phyloP scores from a whole-genome alignment of 2,113 vertebrate genomes.

The Chionodraco myersi region DNA sequence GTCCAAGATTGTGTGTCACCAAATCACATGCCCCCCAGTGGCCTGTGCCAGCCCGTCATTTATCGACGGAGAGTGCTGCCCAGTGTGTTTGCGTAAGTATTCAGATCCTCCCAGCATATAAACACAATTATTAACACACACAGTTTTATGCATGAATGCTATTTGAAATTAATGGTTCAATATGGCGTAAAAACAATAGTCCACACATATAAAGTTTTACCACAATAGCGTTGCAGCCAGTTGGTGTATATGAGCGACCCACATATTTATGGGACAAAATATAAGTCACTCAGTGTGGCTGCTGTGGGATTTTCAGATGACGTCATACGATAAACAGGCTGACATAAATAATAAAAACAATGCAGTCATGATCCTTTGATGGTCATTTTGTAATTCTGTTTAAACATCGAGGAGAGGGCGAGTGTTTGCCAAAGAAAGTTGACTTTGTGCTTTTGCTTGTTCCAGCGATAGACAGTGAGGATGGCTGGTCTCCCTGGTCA shows the following conservation, averaged over 20 bases:
- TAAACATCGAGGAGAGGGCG: neutral
- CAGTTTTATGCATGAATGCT: conserved; percentile 34
- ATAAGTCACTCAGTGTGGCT: conserved; percentile 62
- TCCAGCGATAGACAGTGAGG: conserved; percentile 87
- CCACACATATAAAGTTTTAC: conserved; percentile 57
- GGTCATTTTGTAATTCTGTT: conserved; percentile 12
- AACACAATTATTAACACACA: conserved; percentile 37
- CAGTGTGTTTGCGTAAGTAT: conserved; percentile 91
- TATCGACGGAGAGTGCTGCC: conserved; percentile 94
- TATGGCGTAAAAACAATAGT: conserved; percentile 50
- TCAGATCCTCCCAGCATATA: neutral
- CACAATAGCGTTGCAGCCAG: conserved; percentile 44
- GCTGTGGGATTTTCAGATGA: conserved; percentile 63
- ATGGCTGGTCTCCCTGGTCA: conserved; percentile 98
- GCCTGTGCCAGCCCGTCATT: conserved; percentile 91
- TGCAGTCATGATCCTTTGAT: conserved; percentile 18
- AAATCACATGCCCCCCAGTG: conserved; percentile 92
- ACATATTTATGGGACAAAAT: conserved; percentile 60
- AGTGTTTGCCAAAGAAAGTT: neutral
- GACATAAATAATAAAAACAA: conserved; percentile 43
- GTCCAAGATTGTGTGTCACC: conserved; percentile 94
- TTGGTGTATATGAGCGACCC: conserved; percentile 60
- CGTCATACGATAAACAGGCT: conserved; percentile 62
- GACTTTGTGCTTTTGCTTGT: conserved; percentile 9
- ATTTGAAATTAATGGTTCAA: conserved; percentile 45